Percentiles rank a stretch among this genome's conserved stretches.
phyloP scores from a whole-genome alignment of 2,888 invertebrate species.

The Eretmocerus hayati region DNA sequence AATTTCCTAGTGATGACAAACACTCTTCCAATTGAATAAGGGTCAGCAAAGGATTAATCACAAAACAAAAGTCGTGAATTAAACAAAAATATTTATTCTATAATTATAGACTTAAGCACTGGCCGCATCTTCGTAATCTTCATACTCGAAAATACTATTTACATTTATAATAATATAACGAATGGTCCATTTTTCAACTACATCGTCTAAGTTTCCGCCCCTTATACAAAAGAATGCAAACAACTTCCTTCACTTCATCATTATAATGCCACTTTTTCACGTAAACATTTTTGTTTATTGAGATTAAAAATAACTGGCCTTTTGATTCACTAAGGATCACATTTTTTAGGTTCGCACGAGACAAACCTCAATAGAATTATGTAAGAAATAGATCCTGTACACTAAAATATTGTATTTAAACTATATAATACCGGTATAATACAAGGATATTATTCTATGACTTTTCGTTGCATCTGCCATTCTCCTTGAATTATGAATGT shows the following conservation, averaged over 20 bases:
- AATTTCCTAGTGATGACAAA: no score
- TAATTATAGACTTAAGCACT: constrained; percentile 32
- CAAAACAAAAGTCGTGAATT: constrained; percentile 13
- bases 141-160: constrained; percentile 23
- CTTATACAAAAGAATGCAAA: constrained; percentile 18
- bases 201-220: constrained; percentile 15
- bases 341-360: constrained; percentile 20
- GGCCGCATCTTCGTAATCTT: constrained; percentile 34
- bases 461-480: constrained; percentile 22
- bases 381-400: constrained; percentile 24
- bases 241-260: constrained; percentile 7
- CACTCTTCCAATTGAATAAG: no score
- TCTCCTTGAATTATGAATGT: constrained; percentile 12
- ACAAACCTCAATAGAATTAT: constrained; percentile 16
- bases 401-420: constrained; percentile 26
- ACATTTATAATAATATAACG: constrained; percentile 26
- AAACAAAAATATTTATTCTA: constrained; percentile 32
- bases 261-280: constrained; percentile 11
- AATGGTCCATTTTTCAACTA: constrained; percentile 20
- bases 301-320: constrained; percentile 24
- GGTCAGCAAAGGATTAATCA: no score
- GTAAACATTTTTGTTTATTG: constrained; percentile 7
- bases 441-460: constrained; percentile 25
- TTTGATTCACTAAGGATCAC: constrained; percentile 26
- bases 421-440: constrained; percentile 33